phyloP scores from a whole-genome alignment of 2,888 invertebrate species.

The Muschampia plurimacula region DNA sequence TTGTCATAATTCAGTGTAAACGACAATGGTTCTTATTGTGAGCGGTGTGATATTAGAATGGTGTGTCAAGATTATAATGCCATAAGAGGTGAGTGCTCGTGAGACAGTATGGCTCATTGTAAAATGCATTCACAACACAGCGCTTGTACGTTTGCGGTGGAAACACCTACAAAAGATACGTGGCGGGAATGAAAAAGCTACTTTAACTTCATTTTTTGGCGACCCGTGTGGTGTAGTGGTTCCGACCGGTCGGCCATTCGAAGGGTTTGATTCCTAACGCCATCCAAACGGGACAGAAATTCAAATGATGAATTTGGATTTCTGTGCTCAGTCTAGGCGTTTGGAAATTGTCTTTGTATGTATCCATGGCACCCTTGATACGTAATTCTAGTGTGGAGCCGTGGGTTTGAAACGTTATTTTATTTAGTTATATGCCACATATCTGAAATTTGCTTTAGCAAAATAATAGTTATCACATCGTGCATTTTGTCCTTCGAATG shows the following conservation, averaged over 20 bases:
- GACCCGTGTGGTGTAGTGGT: background rate
- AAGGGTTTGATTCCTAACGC: no score
- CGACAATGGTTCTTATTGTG: conserved; percentile 18
- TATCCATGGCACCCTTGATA: no score
- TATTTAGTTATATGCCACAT: background rate
- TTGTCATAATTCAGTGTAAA: background rate
- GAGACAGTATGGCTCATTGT: conserved; percentile 32
- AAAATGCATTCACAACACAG: conserved; percentile 19
- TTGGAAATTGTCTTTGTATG: no score
- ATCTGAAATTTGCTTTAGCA: background rate
- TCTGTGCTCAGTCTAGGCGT: no score
- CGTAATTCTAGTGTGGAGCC: no score
- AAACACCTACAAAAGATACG: conserved; percentile 27
- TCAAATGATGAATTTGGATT: no score
- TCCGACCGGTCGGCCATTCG: no score
- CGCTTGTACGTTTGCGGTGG: conserved; percentile 31
- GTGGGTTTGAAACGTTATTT: no score
- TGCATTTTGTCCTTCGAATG: no score
- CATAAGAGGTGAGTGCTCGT: conserved; percentile 13
- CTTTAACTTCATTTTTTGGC: background rate
- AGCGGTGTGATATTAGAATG: conserved; percentile 16
- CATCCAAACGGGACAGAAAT: no score
- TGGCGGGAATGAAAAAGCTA: conserved; percentile 12
- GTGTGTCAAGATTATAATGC: conserved; percentile 12
- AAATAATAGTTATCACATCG: no score